These are phyloP conservation scores for Acanthopagrus latus DNA, from an alignment of 2,797 vertebrate genomes.

Conservation along the genomic window DNA sequence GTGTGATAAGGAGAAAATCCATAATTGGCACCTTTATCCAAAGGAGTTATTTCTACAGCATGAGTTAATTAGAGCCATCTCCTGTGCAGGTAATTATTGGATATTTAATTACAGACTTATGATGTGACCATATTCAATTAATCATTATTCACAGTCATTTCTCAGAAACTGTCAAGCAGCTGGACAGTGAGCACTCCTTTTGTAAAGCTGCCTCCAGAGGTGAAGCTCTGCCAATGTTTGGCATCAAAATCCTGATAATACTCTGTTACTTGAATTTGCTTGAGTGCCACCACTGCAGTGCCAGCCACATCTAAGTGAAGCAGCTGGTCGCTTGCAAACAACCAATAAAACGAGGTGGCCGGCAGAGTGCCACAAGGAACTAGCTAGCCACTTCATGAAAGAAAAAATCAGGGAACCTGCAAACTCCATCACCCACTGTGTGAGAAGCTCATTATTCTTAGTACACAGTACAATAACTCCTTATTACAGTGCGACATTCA, in stretches of 20 bases:
- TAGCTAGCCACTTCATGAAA: slow-evolving; percentile 38
- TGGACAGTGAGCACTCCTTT: background rate
- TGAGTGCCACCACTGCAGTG: slow-evolving; percentile 20
- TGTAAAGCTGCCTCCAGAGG: background rate
- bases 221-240: background rate
- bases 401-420: slow-evolving; percentile 43
- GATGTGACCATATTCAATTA: background rate
- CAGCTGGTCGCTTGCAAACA: slow-evolving; percentile 48
- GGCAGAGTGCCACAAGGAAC: slow-evolving; percentile 24
- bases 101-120: slow-evolving; percentile 13
- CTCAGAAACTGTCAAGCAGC: slow-evolving; percentile 1
- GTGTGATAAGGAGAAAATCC: slow-evolving; percentile 1
- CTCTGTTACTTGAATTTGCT: slow-evolving; percentile 25
- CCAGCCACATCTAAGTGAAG: slow-evolving; percentile 21
- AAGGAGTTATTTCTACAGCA: background rate
- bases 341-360: slow-evolving; percentile 41
- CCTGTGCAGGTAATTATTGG: slow-evolving; percentile 1
- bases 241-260: slow-evolving; percentile 20
- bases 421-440: slow-evolving; percentile 32
- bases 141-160: background rate
- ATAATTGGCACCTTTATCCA: slow-evolving; percentile 7
- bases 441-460: slow-evolving; percentile 62
- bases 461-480: slow-evolving; percentile 46
- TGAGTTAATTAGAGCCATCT: slow-evolving; percentile 4
- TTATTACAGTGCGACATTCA: slow-evolving; percentile 61